Evolutionary conservation across 1,140 invertebrate species (phyloP).

Genomic region (Colletes latitarsis): DNA sequence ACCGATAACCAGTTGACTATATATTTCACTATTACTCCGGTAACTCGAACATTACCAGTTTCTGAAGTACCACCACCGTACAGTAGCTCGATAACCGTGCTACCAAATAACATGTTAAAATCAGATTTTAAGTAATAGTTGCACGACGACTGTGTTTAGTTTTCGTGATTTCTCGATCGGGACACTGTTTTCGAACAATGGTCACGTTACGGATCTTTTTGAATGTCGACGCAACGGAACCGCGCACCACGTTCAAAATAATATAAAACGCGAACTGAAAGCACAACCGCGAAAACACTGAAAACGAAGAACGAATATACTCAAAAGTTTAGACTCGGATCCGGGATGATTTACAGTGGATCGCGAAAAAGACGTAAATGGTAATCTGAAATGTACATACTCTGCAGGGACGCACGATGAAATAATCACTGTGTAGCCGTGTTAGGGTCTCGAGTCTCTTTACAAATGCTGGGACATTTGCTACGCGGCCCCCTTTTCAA

Average conservation of each 20-base stretch:
- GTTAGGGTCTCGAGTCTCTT: slow-evolving; percentile 25
- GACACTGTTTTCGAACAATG: too few species aligned
- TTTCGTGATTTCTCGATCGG: neutral
- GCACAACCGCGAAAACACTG: neutral
- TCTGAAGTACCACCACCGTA: neutral
- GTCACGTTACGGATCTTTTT: neutral
- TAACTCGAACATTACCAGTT: neutral
- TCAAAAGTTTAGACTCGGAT: neutral
- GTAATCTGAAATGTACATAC: neutral
- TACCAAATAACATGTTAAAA: neutral
- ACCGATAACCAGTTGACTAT: too few species aligned
- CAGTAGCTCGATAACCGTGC: neutral
- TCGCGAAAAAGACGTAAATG: neutral
- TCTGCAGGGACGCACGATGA: neutral
- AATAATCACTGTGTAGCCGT: slow-evolving; percentile 47
- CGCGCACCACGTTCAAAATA: too few species aligned
- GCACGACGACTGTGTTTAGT: too few species aligned
- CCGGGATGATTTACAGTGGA: slow-evolving; percentile 18
- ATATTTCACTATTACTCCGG: too few species aligned
- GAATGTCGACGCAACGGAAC: too few species aligned
- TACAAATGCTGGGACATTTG: slow-evolving; percentile 32
- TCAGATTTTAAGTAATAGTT: neutral
- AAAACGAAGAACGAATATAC: neutral
- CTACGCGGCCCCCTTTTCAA: slow-evolving; percentile 6
- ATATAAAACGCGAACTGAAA: too few species aligned